phyloP scores from a whole-genome alignment of 2,888 invertebrate genomes.

The Phyllotreta cruciferae region DNA sequence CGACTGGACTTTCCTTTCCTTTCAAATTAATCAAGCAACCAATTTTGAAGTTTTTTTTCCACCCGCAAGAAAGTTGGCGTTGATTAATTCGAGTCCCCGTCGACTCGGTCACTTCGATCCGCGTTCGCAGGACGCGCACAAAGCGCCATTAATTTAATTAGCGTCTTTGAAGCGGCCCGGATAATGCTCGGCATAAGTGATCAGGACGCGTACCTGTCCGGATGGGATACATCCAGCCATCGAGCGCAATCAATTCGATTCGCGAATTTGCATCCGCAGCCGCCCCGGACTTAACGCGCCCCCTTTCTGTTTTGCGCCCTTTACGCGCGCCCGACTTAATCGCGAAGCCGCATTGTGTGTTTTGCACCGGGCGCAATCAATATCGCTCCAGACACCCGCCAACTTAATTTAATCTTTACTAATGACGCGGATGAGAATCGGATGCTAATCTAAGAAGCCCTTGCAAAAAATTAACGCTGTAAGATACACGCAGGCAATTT shows the following conservation, averaged over 20 bases:
- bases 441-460: too few relatives aligned
- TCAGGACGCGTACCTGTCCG: slow-evolving; percentile 6
- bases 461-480: too few relatives aligned
- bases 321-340: slow-evolving; percentile 1
- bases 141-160: slow-evolving; percentile 9
- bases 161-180: slow-evolving; percentile 7
- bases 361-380: slow-evolving; percentile 20
- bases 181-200: slow-evolving; percentile 12
- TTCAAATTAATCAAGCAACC: too few relatives aligned
- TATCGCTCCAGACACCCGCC: slow-evolving; percentile 14
- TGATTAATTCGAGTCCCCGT: too few relatives aligned
- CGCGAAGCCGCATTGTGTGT: slow-evolving; percentile 21
- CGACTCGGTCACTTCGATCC: slow-evolving; percentile 4
- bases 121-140: background rate
- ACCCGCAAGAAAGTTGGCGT: too few relatives aligned
- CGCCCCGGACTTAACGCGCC: background rate
- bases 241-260: slow-evolving; percentile 9
- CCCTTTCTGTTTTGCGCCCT: background rate
- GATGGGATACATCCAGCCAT: background rate
- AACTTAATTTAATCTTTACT: slow-evolving; percentile 23
- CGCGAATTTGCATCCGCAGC: background rate
- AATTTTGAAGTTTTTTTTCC: slow-evolving; percentile 11
- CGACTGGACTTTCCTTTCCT: too few relatives aligned
- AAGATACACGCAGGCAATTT: too few relatives aligned
- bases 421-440: slow-evolving; percentile 2